Evolutionary conservation across 2,888 invertebrate genomes (phyloP).

Genomic region (Clanis bilineata): DNA sequence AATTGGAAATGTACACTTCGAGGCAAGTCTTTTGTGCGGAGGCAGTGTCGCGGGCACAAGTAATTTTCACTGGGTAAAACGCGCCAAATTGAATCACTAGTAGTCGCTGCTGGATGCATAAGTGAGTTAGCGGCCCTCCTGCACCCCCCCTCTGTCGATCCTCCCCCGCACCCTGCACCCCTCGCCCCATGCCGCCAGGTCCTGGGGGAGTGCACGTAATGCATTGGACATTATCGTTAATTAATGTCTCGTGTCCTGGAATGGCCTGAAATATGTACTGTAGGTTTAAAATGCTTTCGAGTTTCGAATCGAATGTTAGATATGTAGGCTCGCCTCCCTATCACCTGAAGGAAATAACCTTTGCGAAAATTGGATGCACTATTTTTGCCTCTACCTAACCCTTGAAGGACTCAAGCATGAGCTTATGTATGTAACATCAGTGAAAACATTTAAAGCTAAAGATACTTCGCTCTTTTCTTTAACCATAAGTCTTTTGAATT

Average conservation of each 20-base stretch:
- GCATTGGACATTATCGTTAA: slow-evolving; percentile 18
- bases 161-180: slow-evolving; percentile 14
- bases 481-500: too few relatives aligned
- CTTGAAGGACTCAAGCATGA: too few relatives aligned
- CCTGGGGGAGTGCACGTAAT: slow-evolving; percentile 10
- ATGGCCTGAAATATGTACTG: neutral
- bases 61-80: slow-evolving; percentile 60
- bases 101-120: slow-evolving; percentile 42
- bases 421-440: too few relatives aligned
- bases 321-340: too few relatives aligned
- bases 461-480: too few relatives aligned
- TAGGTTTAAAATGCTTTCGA: neutral
- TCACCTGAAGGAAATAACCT: neutral
- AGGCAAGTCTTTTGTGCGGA: slow-evolving; percentile 6
- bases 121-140: slow-evolving; percentile 42
- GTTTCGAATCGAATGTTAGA: too few relatives aligned
- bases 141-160: slow-evolving; percentile 20
- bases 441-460: too few relatives aligned
- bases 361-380: too few relatives aligned
- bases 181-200: slow-evolving; percentile 16
- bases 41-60: slow-evolving; percentile 23
- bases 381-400: too few relatives aligned
- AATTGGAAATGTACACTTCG: neutral
- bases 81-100: slow-evolving; percentile 52
- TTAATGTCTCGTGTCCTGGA: slow-evolving; percentile 16